Percentiles rank a stretch among this genome's conserved stretches.
These are phyloP conservation scores for Clytia hemisphaerica DNA, from an alignment of 30 jellyfish, hydroid and myxozoan genomes.

Conservation along the genomic window DNA sequence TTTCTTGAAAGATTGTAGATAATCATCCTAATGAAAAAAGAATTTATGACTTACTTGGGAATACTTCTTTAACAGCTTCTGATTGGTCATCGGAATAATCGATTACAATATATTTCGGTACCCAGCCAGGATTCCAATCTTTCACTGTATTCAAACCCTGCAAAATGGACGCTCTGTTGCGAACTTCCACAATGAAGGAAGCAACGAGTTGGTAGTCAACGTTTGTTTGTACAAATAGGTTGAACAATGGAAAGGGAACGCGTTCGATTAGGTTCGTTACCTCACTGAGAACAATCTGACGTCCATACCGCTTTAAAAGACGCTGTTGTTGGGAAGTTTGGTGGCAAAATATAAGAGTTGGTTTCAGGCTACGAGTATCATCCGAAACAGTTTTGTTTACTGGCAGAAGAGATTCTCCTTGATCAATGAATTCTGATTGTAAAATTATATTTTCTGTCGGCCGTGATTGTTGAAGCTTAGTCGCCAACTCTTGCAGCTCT, in stretches of 20 bases:
- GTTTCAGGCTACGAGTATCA: slow-evolving; percentile 15
- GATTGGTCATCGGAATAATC: slow-evolving; percentile 54
- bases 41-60: slow-evolving; percentile 36
- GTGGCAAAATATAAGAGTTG: slow-evolving; percentile 51
- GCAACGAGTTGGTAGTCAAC: slow-evolving; percentile 76
- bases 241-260: slow-evolving; percentile 59
- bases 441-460: slow-evolving; percentile 31
- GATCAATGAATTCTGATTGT: slow-evolving; percentile 29
- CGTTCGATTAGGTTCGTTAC: slow-evolving; percentile 55
- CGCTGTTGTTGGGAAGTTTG: slow-evolving; percentile 56
- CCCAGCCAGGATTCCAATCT: slow-evolving; percentile 65
- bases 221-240: slow-evolving; percentile 66
- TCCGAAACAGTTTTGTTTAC: background rate
- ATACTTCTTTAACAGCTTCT: slow-evolving; percentile 36
- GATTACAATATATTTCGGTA: slow-evolving; percentile 35
- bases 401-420: background rate
- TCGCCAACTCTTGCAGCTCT: slow-evolving; percentile 21
- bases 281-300: slow-evolving; percentile 41
- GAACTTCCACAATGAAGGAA: slow-evolving; percentile 40
- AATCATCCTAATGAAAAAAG: background rate
- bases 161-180: slow-evolving; percentile 23
- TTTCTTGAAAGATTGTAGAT: background rate
- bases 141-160: slow-evolving; percentile 41
- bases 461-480: slow-evolving; percentile 26
- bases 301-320: slow-evolving; percentile 58